Conservation (phyloP, 2,888 invertebrate genomes). For the Thyatira batis region DNA sequence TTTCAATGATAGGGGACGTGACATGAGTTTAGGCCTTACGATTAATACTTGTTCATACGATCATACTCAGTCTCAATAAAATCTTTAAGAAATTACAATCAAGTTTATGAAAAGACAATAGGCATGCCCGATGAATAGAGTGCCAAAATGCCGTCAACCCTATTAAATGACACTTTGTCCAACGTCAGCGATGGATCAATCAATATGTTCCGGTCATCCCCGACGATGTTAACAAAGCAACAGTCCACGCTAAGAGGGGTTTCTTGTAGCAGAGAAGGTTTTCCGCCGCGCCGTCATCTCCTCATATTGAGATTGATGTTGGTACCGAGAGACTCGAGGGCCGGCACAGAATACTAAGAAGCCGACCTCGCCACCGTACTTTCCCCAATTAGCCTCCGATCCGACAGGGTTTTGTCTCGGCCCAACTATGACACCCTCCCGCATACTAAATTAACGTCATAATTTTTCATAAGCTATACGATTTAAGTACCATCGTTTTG, state of each 20-base stretch:
- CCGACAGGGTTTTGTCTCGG: conserved; percentile 60
- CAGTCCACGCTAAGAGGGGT: conserved; percentile 72
- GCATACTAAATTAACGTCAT: conserved; percentile 75
- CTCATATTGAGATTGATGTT: conserved; percentile 80
- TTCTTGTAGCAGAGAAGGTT: conserved; percentile 68
- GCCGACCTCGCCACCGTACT: conserved; percentile 57
- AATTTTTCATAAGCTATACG: conserved; percentile 71
- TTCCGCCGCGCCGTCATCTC: conserved; percentile 74
- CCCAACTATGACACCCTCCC: conserved; percentile 60
- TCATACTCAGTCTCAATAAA: no score
- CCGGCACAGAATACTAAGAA: conserved; percentile 74
- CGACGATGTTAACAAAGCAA: conserved; percentile 41
- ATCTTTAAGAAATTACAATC: no score
- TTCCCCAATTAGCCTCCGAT: conserved; percentile 75
- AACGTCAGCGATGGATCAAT: conserved; percentile 53
- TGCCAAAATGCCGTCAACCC: not conserved
- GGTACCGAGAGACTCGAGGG: conserved; percentile 55
- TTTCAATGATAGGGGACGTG: not conserved
- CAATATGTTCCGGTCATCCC: conserved; percentile 51
- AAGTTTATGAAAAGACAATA: no score
- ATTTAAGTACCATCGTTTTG: conserved; percentile 49
- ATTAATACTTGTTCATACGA: no score
- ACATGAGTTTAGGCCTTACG: no score
- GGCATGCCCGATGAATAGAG: no score
- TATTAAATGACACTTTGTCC: not conserved